Base-by-base conservation (phyloP, 2,888 invertebrate genomes). In the Archips crataeganus region DNA sequence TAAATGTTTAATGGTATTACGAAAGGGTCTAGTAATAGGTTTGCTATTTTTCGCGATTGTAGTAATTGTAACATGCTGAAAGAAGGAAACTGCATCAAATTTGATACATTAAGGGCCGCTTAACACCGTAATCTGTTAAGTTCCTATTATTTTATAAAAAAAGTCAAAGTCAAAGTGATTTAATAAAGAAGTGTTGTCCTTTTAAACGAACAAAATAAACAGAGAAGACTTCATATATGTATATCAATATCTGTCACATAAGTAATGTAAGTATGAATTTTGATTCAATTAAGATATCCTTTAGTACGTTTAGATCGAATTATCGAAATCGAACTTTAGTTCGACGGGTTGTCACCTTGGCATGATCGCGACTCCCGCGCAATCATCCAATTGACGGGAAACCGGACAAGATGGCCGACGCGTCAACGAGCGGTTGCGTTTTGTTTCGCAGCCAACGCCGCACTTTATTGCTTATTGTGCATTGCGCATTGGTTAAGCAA, bases 381-480 rank as follows among this genome's bases (percentile, higher is more conserved):
- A 90, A 92, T 93, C 90, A 91, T 92, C 82, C 92, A 92, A 90
- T 93, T 92, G 92, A 83, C 86, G 86, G 84, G 82, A 85, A 83
- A 87, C 85, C 84, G 84, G 84, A 83, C 89, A 90, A 90, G 81
- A 91, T 90, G 90, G 91, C 88, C 79, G 87, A 74, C 74, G 70
- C 75, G 64, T 75, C 75, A 60, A 57, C 32, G 78, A 79, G 77
- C 73, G 42, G 69, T 75, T 79, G 70, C 68, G 70, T 74, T 79
- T 79, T 76, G 75, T 78, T 73, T 75, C 66, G 45, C 59, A 60
- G 60, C 60, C 45, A 15, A 59, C 39, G 59, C 49, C 54, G 63
- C 70, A 59, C n/a, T 61, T 54, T 67, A 60, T 60, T 2, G 15
- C 36, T 32, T 47, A 60, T 15, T 68, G 45, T 60, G 47, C 39